Evolutionary conservation across 2,888 invertebrate species (phyloP).

Genomic region (Anaspis maculata): DNA sequence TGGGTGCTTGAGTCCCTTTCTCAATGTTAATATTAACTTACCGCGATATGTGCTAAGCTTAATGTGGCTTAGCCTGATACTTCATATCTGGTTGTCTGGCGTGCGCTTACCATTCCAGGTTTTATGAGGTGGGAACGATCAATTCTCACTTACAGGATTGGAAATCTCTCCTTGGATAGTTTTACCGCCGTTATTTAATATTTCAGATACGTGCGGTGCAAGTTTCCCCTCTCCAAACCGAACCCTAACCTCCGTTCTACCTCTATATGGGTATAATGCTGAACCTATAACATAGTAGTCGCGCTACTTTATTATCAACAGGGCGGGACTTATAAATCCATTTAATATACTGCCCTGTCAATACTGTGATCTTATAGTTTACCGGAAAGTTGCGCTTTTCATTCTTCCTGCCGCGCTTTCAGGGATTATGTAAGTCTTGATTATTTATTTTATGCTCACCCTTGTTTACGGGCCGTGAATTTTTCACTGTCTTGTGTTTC

Average conservation of each 20-base stretch:
- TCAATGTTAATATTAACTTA: too few species aligned
- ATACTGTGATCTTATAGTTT: constrained; percentile 7
- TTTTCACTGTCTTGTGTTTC: constrained; percentile 8
- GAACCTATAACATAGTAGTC: too few species aligned
- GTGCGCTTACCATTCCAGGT: too few species aligned
- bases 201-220: constrained; percentile 9
- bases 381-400: constrained; percentile 3
- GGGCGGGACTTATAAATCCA: constrained; percentile 6
- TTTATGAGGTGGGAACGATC: constrained; percentile 24
- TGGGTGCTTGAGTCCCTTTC: too few species aligned
- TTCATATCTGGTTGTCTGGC: too few species aligned
- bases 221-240: too few species aligned
- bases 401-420: constrained; percentile 1
- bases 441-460: constrained; percentile 11
- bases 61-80: too few species aligned
- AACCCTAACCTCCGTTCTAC: neutral
- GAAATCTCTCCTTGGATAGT: constrained; percentile 7
- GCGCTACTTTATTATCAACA: constrained; percentile 6
- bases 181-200: constrained; percentile 2
- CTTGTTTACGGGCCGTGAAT: constrained; percentile 7
- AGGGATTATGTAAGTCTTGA: constrained; percentile 7
- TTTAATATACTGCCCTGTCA: constrained; percentile 4
- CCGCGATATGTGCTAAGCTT: too few species aligned
- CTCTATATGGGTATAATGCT: neutral
- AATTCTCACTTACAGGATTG: constrained; percentile 12